A percentile compares a stretch with the other conserved stretches of the same genome.
phyloP scores from a whole-genome alignment of 1,140 invertebrate genomes.

The Meloidogyne chitwoodi region DNA sequence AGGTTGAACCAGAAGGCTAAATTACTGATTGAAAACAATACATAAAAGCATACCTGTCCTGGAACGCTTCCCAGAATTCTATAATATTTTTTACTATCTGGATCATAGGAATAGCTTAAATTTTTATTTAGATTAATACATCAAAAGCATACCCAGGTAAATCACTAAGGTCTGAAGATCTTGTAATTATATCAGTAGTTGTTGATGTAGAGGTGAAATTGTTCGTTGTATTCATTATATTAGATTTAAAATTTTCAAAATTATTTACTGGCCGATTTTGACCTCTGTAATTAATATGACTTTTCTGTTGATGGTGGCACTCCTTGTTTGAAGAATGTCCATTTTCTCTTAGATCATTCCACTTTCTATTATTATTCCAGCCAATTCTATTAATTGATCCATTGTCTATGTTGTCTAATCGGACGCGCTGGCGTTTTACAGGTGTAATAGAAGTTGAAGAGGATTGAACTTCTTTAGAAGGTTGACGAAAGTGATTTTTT shows the following conservation, averaged over 20 bases:
- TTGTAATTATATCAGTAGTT: neutral
- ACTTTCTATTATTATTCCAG: neutral
- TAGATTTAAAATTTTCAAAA: neutral
- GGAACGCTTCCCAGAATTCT: constrained; percentile 9
- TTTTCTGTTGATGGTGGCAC: neutral
- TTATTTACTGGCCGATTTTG: neutral
- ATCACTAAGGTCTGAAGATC: constrained; percentile 21
- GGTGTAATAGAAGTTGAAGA: neutral
- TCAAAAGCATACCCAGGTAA: constrained; percentile 17
- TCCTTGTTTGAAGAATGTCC: neutral
- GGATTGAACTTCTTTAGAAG: neutral
- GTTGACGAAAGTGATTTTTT: neutral
- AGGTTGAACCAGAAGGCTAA: constrained; percentile 23
- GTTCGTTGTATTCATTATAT: neutral
- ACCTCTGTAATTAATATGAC: neutral
- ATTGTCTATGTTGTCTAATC: neutral
- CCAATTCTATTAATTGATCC: neutral
- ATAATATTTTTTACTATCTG: constrained; percentile 13
- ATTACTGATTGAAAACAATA: neutral
- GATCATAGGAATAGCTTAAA: constrained; percentile 13
- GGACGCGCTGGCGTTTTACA: neutral
- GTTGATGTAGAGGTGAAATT: neutral
- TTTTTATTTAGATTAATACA: neutral
- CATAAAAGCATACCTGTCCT: neutral
- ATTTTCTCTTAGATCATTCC: neutral